Base-by-base conservation (phyloP, 1,140 invertebrate genomes). In the Cylas formicarius region DNA sequence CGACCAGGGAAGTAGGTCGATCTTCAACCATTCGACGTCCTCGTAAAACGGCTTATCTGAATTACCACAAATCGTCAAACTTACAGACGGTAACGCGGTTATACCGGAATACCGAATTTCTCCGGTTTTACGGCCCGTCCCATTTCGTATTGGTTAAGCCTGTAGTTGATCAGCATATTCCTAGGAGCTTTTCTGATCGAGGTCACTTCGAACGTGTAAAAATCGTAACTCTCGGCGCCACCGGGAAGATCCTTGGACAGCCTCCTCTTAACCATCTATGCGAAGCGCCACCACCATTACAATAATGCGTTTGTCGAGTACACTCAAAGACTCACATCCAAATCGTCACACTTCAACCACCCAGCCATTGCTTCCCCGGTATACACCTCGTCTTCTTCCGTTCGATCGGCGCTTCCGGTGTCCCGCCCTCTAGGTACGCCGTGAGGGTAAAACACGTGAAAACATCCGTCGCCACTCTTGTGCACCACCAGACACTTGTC, bases 361-460 rank as follows among this genome's bases (percentile, higher is more conserved):
- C 56, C 56, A 7, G 57, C 55, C 23, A 55, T 43, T 20, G 27
- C 35, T 6, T 23, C 35, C 1, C 32, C 38, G 1, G 6, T 3
- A 10, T 34, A 10, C 16, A 22, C 44, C 22, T 33, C 21, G 9
- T 26, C 24, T 8, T 40, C 35, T 24, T 40, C 20, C 20, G 39
- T 38, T 4, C 22, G 16, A 22, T 33, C 16, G 14, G 17, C n/a
- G 2, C 17, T 21, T 2, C 17, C 16, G 4, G 13, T 22, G 23
- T 44, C 42, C 32, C 51, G 48, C 23, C 48, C 32, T 24, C 54
- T 41, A 13, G 48, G 35, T 35, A 38, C 52, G 44, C 48, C 44
- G 48, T 76, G 74, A 0, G 75, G 71, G 59, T 77, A 74, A 46
- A 77, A 79, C 0, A 78, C 48, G 46, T 77, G 75, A 49, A 65